Percentiles rank a stretch among this genome's conserved stretches.
phyloP scores from a whole-genome alignment of 2,797 vertebrate species.

The Naso thynnoides region DNA sequence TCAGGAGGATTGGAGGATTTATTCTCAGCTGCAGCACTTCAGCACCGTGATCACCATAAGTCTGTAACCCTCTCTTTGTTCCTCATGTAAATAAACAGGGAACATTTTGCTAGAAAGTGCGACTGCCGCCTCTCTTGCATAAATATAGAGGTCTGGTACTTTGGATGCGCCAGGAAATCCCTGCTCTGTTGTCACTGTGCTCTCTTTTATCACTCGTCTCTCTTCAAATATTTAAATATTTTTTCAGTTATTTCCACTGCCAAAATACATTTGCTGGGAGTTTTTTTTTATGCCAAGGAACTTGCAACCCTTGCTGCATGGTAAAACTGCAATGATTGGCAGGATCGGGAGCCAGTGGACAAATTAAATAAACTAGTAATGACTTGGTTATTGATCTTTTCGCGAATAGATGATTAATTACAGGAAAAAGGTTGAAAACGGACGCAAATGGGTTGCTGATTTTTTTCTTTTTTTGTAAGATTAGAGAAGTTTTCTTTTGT shows the following conservation, averaged over 20 bases:
- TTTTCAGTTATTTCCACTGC: conserved; percentile 19
- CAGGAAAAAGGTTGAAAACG: conserved; percentile 24
- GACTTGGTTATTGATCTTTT: conserved; percentile 41
- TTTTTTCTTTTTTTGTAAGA: not conserved
- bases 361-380: conserved; percentile 43
- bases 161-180: conserved; percentile 37
- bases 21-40: conserved; percentile 51
- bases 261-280: conserved; percentile 17
- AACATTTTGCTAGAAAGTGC: conserved; percentile 17
- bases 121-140: conserved; percentile 16
- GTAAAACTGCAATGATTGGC: conserved; percentile 36
- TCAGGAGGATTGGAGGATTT: conserved; percentile 54
- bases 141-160: conserved; percentile 35
- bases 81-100: conserved; percentile 57
- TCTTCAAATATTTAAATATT: conserved; percentile 2
- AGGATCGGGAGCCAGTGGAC: conserved; percentile 23
- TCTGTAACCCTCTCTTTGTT: conserved; percentile 59
- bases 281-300: conserved; percentile 19
- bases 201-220: conserved; percentile 26
- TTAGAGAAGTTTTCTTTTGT: not conserved
- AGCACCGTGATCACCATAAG: conserved; percentile 62
- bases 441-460: conserved; percentile 14
- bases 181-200: conserved; percentile 34
- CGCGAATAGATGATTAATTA: conserved; percentile 42
- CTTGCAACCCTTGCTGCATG: conserved; percentile 29